Evolutionary conservation across 2,797 vertebrate genomes (phyloP), one percentile per base, ranked within the genome.

Genomic region (Thamnophis elegans): DNA sequence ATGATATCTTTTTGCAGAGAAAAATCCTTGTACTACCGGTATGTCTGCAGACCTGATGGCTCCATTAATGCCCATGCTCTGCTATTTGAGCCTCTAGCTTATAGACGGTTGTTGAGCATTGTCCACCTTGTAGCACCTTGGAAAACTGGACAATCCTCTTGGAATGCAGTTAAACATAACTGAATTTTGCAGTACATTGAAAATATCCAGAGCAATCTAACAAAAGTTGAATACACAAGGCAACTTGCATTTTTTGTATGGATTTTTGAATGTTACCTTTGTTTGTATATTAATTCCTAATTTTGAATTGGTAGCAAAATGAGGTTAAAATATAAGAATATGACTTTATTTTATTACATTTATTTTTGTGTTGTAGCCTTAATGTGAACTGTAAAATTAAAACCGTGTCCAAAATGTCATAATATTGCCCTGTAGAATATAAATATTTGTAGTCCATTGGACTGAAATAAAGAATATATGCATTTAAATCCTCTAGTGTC

Each of bases 11-110:
- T 90, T 87, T 95, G 51, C 82, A 91, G 86, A 95, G 90, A 89
- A 93, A 90, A 13, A 93, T 94, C 87, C 95, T 94, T 36, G 92
- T 94, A 42, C 90, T 95, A 28, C 91, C 20, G 0, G 73, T 92
- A 73, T 0, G 73, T 62, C n/a, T 47, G 88, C 54, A 22, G 42
- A 36, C 28, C 59, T 47, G 8, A 53, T 90, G 26, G 25, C 54
- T 58, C 82, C 18, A 51, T 2, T 85, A 58, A 14, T 85, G 5
- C 9, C 62, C 58, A 32, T 85, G 58, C 8, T 51, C 47, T 56
- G 42, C 56, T 87, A 7, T 16, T 87, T 90, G 58, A 32, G 26
- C 32, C 32, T 11, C 54, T 87, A 56, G 85, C n/a, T 87, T 58
- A 88, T 7, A 55, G 47, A 14, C 9, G n/a, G 36, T 28, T 87